Evolutionary conservation across 2,888 invertebrate genomes (phyloP), one percentile per base, ranked within the genome.

Genomic region (Trachelus stipa): DNA sequence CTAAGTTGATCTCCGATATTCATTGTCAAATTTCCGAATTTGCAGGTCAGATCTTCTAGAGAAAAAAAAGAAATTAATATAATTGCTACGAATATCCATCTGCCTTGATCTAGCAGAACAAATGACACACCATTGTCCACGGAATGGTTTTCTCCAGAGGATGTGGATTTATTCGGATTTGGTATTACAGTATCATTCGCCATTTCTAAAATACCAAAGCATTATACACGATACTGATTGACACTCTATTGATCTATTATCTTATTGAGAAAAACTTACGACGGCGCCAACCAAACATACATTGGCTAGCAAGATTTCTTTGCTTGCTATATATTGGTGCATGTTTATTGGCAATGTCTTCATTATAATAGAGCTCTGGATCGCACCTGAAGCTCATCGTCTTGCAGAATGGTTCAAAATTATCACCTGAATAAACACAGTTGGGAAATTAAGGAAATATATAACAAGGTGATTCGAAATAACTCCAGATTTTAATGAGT

Each of bases 341-440:
- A 76, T 90, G 89, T 6, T 85, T 83, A 4, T 82, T n/a, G 6
- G 78, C 37, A 69, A 89, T 12, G 0, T 80, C 76, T 0, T 12
- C 1, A 0, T 77, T n/a, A 4, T 78, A 12, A 4, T 73, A 76
- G 11, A 86, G 77, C 15, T 86, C 79, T 3, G 84, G 79, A 35
- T 74, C 35, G 73, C 90, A 90, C 12, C 73, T 74, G 2, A 35
- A 0, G 11, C 79, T 81, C 4, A 75, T 79, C 15, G 35, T 80
- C 40, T 30, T 75, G 56, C 90, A 90, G 81, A 88, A 90, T 0
- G 89, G 90, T 73, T 81, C 83, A 6, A 85, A 69, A 76, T 87
- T 85, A 71, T 86, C 75, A 9, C 87, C 87, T 88, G 31, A 30
- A 81, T 76, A 40, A 71, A 31, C 31, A 73, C 69, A 35, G 3